phyloP scores from a whole-genome alignment of 2,888 invertebrate species.

The Eupithecia tripunctaria region DNA sequence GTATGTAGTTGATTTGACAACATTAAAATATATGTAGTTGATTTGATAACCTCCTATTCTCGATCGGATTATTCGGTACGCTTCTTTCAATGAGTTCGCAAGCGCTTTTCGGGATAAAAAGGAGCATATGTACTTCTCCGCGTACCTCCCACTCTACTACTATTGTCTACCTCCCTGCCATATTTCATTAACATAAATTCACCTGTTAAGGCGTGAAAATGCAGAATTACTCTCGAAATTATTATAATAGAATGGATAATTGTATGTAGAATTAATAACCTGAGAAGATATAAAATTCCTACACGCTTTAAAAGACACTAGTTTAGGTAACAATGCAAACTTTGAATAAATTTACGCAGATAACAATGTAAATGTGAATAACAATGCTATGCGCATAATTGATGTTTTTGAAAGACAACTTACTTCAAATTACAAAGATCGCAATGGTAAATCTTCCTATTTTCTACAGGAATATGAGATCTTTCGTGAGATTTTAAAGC shows the following conservation, averaged over 20 bases:
- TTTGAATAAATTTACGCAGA: neutral
- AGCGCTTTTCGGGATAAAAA: too few species aligned
- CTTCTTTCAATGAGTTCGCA: too few species aligned
- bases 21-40: too few species aligned
- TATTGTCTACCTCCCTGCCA: too few species aligned
- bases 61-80: too few species aligned
- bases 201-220: too few species aligned
- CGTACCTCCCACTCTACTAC: too few species aligned
- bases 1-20: neutral
- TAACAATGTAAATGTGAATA: constrained; percentile 1
- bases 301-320: neutral
- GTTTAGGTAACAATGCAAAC: neutral
- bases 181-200: too few species aligned
- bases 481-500: constrained; percentile 79
- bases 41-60: neutral
- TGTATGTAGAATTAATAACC: too few species aligned
- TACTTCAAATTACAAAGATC: constrained; percentile 81
- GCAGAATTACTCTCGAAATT: too few species aligned
- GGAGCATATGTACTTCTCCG: too few species aligned
- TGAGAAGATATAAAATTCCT: neutral
- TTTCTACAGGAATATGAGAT: constrained; percentile 82
- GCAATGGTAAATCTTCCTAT: constrained; percentile 80
- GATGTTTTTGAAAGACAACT: constrained; percentile 50
- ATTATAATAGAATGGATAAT: too few species aligned
- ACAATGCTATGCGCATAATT: neutral